phyloP scores from a whole-genome alignment of 2,797 vertebrate species.

The Gymnocypris eckloni region DNA sequence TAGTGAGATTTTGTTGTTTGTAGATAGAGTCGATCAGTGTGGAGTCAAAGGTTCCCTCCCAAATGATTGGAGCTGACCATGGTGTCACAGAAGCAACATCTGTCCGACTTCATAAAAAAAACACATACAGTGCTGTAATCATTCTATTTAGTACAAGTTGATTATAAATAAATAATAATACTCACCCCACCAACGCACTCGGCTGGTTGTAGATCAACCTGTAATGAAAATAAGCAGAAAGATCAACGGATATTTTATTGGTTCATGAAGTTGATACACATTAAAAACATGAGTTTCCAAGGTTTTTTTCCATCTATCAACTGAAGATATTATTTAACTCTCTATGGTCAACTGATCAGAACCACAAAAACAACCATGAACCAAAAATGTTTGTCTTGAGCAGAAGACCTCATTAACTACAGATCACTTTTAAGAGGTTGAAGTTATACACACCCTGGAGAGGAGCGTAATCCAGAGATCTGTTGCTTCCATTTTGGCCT shows the following conservation, averaged over 20 bases:
- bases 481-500: not conserved
- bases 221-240: not conserved
- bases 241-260: not conserved
- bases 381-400: not conserved
- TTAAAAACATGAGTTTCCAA: not conserved
- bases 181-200: not conserved
- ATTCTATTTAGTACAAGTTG: not conserved
- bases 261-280: not conserved
- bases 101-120: slow-evolving; percentile 49
- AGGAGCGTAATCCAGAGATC: not conserved
- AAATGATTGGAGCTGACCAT: slow-evolving; percentile 69
- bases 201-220: slow-evolving; percentile 3
- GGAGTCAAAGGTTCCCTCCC: slow-evolving; percentile 67
- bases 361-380: not conserved
- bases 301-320: not conserved
- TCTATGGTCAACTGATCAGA: not conserved
- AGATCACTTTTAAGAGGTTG: not conserved
- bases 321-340: not conserved
- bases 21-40: slow-evolving; percentile 64
- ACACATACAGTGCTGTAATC: not conserved
- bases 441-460: not conserved
- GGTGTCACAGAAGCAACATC: slow-evolving; percentile 66
- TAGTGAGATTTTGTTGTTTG: slow-evolving; percentile 56
- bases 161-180: too few relatives aligned
- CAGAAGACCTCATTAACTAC: not conserved